Base-by-base conservation (phyloP, 2,797 vertebrate genomes). In the Ispidina lecontei region DNA sequence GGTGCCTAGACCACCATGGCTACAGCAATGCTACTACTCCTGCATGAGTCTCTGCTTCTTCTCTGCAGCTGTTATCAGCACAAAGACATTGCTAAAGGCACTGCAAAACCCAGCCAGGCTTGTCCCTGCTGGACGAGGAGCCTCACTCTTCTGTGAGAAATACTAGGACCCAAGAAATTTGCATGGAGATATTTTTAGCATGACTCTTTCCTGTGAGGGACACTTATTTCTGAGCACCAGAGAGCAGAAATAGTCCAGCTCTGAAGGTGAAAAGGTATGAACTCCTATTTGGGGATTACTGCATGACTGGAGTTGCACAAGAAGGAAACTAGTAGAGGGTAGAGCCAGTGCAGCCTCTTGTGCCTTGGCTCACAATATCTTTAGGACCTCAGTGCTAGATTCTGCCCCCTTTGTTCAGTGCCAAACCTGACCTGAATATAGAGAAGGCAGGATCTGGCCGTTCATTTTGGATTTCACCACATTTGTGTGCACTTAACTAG, bases 191-290 rank as follows among this genome's bases (percentile, higher is more conserved):
- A 94, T 96, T 94, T 95, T 82, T 95, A 94, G 84, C 6, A 1
- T 44, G 28, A 19, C 20, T 87, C 7, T 58, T 87, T 93, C 83
- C 80, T 92, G 90, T n/a, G 71, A 87, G 44, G 21, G 23, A 76
- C 76, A 63, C 43, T 89, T 90, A 91, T 76, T 93, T 94, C 69
- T 89, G 91, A 88, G 37, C 70, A 91, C 29, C 55, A 82, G 64
- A 65, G 87, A 82, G 77, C 74, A 94, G 88, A 93, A 93, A 90
- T 65, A 96, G 90, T 78, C 46, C 58, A 31, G 17, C 60, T 64
- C 83, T 90, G 88, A 96, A 96, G 95, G 91, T 90, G 91, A 91
- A 95, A 95, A 96, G 85, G 89, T 95, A 74, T 68, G 83, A 86
- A 76, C 41, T 90, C 87, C 87, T 95, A 84, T 90, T 71, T 90